Base-by-base conservation (phyloP, 2,888 invertebrate genomes). In the Ichneumon xanthorius region DNA sequence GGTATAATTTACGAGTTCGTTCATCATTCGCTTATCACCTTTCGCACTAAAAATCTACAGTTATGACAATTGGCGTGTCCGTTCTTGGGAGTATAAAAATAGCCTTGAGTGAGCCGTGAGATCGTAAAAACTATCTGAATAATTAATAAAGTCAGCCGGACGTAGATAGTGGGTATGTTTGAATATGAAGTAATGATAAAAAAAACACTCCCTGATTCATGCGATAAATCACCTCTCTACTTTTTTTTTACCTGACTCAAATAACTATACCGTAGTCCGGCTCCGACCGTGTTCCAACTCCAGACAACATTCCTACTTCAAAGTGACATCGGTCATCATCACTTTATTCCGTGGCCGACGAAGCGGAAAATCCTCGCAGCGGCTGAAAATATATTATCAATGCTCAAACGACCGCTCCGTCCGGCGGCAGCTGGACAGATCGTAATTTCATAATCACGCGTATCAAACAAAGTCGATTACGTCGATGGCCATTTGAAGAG, bases 1-100 rank as follows among this genome's bases (percentile, higher is more conserved):
- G 48, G 50, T 48, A 50, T 50, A 65, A 76, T 65, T 76, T 50
- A 76, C 65, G 65, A 53, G 76, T 11, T 53, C 65, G 9, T 45
- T 19, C n/a, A 22, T 19, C 55, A 37, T 11, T 14, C 37, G 37
- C 55, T 19, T 14, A 40, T 72, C 53, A 19, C 72, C 14, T 7
- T 26, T 19, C 19, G 6, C 22, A 26, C 45, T 45, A 50, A n/a
- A 50, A 9, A 14, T 6, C 4, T 26, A 70, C 26, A 50, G 5
- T 6, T 16, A 50, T 26, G 26, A 30, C 61, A 30, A 63, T 63
- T 63, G 7, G 26, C 33, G 30, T 16, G 19, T 63, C 4, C 4
- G 30, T 11, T 48, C 19, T 4, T 14, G 3, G 1, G 19, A 37
- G 19, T 55, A 58, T 72, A 55, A 19, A 55, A 19, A 40, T 5